phyloP scores from a whole-genome alignment of 2,888 invertebrate species.

The Drosophila suboccidentalis region DNA sequence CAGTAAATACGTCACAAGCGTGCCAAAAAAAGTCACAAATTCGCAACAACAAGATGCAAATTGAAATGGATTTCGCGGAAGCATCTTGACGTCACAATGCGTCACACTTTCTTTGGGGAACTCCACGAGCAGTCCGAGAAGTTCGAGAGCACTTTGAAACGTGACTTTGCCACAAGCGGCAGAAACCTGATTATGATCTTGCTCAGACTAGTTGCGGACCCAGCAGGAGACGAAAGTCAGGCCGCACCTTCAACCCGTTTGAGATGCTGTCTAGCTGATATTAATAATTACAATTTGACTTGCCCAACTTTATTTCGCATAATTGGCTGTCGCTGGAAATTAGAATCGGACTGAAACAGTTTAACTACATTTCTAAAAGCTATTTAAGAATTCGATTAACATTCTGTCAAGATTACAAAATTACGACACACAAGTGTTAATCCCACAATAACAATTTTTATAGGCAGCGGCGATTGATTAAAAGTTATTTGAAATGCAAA shows the following conservation, averaged over 20 bases:
- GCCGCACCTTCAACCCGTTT: slow-evolving; percentile 3
- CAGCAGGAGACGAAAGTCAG: not conserved
- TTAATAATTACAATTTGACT: slow-evolving; percentile 13
- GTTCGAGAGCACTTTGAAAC: slow-evolving; percentile 27
- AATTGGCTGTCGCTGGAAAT: not conserved
- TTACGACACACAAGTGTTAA: slow-evolving; percentile 8
- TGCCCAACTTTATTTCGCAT: not conserved
- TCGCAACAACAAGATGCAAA: not conserved
- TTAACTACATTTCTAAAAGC: not conserved
- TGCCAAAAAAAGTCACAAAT: slow-evolving; percentile 33
- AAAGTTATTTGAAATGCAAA: slow-evolving; percentile 4
- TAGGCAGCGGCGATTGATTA: not conserved
- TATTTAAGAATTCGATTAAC: not conserved
- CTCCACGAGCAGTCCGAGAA: slow-evolving; percentile 13
- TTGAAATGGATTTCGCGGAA: slow-evolving; percentile 20
- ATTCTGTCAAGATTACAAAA: not conserved
- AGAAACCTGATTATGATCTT: not conserved
- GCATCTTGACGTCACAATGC: slow-evolving; percentile 26
- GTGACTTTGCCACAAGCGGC: slow-evolving; percentile 51
- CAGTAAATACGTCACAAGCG: slow-evolving; percentile 34
- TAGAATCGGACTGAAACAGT: not conserved
- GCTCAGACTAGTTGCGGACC: not conserved
- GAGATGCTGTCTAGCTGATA: not conserved
- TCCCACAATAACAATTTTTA: slow-evolving; percentile 6
- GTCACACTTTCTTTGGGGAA: slow-evolving; percentile 69